Conservation (phyloP, 2,113 vertebrate species). For the Anguilla japonica region DNA sequence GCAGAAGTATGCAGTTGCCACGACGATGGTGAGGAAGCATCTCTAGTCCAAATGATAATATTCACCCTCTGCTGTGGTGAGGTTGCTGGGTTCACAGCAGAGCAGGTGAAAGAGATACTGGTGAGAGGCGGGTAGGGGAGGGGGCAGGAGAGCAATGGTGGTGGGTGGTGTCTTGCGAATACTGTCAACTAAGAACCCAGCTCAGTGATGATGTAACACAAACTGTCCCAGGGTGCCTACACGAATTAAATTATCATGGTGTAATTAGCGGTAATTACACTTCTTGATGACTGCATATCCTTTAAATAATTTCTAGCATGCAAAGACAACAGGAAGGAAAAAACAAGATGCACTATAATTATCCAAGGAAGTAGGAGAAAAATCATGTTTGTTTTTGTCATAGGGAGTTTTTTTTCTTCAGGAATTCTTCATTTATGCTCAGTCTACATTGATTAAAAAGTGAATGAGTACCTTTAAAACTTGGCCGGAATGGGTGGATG, state of each 20-base stretch:
- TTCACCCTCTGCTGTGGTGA: background rate
- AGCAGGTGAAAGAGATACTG: background rate
- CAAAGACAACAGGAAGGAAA: slow-evolving; percentile 45
- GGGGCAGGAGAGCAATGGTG: background rate
- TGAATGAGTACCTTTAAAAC: slow-evolving; percentile 55
- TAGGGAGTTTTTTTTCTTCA: background rate
- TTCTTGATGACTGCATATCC: slow-evolving; percentile 55
- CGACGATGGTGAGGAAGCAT: background rate
- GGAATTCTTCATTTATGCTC: background rate
- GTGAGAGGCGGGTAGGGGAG: background rate
- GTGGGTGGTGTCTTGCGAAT: slow-evolving; percentile 25
- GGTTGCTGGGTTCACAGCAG: background rate
- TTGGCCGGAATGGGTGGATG: slow-evolving; percentile 43
- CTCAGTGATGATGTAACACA: slow-evolving; percentile 56
- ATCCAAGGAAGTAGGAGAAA: slow-evolving; percentile 42
- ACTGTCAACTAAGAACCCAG: slow-evolving; percentile 49
- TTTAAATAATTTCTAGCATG: slow-evolving; percentile 60
- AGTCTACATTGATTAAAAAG: slow-evolving; percentile 42
- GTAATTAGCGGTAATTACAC: slow-evolving; percentile 78
- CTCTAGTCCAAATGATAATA: background rate
- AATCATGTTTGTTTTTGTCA: slow-evolving; percentile 43
- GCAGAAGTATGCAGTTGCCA: background rate
- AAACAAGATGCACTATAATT: slow-evolving; percentile 28
- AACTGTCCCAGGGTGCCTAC: slow-evolving; percentile 63
- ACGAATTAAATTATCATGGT: slow-evolving; percentile 73